These are phyloP conservation scores for Carassius gibelio DNA, from an alignment of 2,113 vertebrate genomes.

Conservation along the genomic window DNA sequence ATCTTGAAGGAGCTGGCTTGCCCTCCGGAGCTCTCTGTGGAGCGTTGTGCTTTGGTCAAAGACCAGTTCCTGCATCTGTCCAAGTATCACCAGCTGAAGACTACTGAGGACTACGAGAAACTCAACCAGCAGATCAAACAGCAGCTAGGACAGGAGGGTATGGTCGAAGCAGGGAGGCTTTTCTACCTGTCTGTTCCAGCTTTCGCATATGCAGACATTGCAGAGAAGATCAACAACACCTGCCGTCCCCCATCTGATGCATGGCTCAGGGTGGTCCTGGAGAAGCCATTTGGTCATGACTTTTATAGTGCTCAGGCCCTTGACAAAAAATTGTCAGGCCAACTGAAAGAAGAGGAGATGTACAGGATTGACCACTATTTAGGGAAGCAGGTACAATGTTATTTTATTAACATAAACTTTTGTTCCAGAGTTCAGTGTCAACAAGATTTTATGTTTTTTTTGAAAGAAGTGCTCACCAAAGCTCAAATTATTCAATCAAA, in stretches of 20 bases:
- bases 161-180: conserved; percentile 85
- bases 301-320: conserved; percentile 83
- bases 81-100: conserved; percentile 83
- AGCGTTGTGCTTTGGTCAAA: conserved; percentile 82
- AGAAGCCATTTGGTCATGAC: conserved; percentile 95
- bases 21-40: conserved; percentile 62
- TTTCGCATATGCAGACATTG: conserved; percentile 86
- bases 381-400: conserved; percentile 87
- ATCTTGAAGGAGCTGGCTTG: conserved; percentile 85
- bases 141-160: conserved; percentile 74
- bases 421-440: too few species aligned
- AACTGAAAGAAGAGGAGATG: conserved; percentile 91
- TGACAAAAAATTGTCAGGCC: conserved; percentile 77
- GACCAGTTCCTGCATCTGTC: conserved; percentile 86
- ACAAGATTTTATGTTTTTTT: background rate
- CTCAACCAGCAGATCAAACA: conserved; percentile 77
- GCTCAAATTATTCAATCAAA: too few species aligned
- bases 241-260: conserved; percentile 77
- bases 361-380: conserved; percentile 96
- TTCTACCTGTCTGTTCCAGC: conserved; percentile 94
- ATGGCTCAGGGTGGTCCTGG: conserved; percentile 91
- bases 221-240: conserved; percentile 82
- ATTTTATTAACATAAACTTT: background rate
- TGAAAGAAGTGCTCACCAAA: background rate
- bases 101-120: conserved; percentile 76